Base-by-base conservation (phyloP, 2,113 vertebrate species). In the Cnemophilus loriae region DNA sequence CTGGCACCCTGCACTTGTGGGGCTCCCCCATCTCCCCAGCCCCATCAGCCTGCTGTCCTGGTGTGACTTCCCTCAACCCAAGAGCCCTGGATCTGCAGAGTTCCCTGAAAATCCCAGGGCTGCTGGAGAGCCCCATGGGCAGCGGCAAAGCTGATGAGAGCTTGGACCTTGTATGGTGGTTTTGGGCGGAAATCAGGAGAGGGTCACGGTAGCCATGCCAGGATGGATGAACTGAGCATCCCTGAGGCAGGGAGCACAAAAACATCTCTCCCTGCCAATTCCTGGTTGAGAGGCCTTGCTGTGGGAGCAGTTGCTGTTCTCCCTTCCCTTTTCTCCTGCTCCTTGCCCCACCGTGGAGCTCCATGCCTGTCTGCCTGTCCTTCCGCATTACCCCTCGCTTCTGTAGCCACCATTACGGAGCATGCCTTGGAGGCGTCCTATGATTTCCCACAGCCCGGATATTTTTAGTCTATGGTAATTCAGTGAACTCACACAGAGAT, bases 401-500 rank as follows among this genome's bases (percentile, higher is more conserved):
- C 68, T 0, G 0, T 44, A 41, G 77, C 41, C 55, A 21, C 92
- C 6, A 6, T 22, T 87, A 65, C 0, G 1, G 76, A 88, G 42
- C 21, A 7, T 90, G 87, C 84, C 78, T 95, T 10, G 23, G 74
- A 95, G 95, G 71, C 11, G 14, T 60, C 90, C 88, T 84, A 41
- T 16, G 33, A 74, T 94, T 73, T 90, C 89, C 61, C 89, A 23
- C 80, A 81, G 85, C 84, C 82, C 1, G 3, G 71, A 70, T 97
- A 76, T 95, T 96, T 97, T 97, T 96, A 95, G 80, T 78, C 55
- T 75, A 30, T 55, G 5, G 47, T 92, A 84, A 91, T 89, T 94
- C 23, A 41, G 23, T 86, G 74, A 92, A 91, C 59, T 86, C 2
- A 4, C 28, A 5, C 63, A 71, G 67, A 90, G 89, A 61, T 92